These are phyloP conservation scores for Cataglyphis hispanica DNA, from an alignment of 1,140 invertebrate species.

Conservation along the genomic window DNA sequence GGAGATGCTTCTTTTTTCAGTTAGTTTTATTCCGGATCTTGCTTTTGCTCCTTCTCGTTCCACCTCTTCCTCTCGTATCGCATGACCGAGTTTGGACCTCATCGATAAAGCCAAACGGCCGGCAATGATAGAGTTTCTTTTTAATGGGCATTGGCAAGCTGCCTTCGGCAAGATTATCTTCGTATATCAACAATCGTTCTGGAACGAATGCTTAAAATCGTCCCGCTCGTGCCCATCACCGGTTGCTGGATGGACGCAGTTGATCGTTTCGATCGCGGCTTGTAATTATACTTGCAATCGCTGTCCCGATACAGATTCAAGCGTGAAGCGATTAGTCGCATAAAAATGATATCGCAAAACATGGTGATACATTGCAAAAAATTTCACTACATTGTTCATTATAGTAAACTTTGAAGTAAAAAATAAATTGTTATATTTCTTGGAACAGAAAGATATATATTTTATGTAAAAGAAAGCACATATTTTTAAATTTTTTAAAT, in stretches of 20 bases:
- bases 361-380: not conserved
- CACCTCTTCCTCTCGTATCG: not conserved
- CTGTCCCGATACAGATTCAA: not conserved
- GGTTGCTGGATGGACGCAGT: slow-evolving; percentile 17
- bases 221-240: slow-evolving; percentile 19
- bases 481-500: no score
- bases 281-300: slow-evolving; percentile 39
- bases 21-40: slow-evolving; percentile 29
- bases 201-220: slow-evolving; percentile 48
- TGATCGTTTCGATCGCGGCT: not conserved
- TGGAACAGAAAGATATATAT: not conserved
- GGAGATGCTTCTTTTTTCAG: slow-evolving; percentile 10
- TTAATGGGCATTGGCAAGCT: slow-evolving; percentile 60
- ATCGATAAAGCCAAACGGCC: slow-evolving; percentile 4
- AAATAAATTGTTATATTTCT: not conserved
- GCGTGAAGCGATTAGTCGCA: slow-evolving; percentile 6
- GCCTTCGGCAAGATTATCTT: slow-evolving; percentile 38
- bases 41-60: not conserved
- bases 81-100: not conserved
- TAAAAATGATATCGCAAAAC: not conserved
- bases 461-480: not conserved
- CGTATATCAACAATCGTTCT: slow-evolving; percentile 20
- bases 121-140: slow-evolving; percentile 58
- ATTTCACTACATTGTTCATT: no score
- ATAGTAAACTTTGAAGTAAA: slow-evolving; percentile 8